These are phyloP conservation scores for Trachythela sp. DNA, from an alignment of 64 coral and sea anemone genomes.

Conservation along the genomic window DNA sequence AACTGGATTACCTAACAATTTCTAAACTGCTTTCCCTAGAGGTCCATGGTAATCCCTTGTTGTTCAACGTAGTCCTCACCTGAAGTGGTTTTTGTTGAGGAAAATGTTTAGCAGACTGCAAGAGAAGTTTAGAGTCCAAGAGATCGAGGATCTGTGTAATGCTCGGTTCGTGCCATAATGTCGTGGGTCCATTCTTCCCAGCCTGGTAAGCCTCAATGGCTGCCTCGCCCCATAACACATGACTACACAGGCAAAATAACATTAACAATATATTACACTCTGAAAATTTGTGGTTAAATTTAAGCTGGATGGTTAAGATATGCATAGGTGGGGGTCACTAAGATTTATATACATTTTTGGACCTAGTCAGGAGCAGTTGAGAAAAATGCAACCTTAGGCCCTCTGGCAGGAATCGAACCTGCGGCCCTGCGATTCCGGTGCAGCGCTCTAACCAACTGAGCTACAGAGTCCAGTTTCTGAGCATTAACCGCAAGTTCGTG, in stretches of 20 bases:
- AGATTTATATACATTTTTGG: too few relatives aligned
- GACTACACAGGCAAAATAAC: background rate
- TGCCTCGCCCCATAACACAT: constrained; percentile 2
- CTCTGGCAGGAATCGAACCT: too few relatives aligned
- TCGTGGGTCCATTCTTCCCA: background rate
- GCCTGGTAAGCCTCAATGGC: background rate
- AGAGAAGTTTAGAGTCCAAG: background rate
- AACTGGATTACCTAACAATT: too few relatives aligned
- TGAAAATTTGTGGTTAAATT: background rate
- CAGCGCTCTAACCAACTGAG: too few relatives aligned
- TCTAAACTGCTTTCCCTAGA: too few relatives aligned
- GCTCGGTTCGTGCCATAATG: background rate
- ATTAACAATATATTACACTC: background rate
- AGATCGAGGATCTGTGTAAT: background rate
- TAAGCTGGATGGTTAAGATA: background rate
- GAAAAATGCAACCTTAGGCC: too few relatives aligned
- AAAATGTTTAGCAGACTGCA: constrained; percentile 20
- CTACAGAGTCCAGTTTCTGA: too few relatives aligned
- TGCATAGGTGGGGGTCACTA: too few relatives aligned
- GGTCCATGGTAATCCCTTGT: too few relatives aligned
- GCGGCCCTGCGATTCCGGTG: too few relatives aligned
- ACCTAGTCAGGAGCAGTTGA: too few relatives aligned
- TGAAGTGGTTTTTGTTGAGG: background rate
- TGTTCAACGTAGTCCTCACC: background rate
- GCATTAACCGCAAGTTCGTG: too few relatives aligned